These are phyloP conservation scores for Cercopithecus mitis DNA, from an alignment of 2,797 vertebrate genomes.

Conservation along the genomic window DNA sequence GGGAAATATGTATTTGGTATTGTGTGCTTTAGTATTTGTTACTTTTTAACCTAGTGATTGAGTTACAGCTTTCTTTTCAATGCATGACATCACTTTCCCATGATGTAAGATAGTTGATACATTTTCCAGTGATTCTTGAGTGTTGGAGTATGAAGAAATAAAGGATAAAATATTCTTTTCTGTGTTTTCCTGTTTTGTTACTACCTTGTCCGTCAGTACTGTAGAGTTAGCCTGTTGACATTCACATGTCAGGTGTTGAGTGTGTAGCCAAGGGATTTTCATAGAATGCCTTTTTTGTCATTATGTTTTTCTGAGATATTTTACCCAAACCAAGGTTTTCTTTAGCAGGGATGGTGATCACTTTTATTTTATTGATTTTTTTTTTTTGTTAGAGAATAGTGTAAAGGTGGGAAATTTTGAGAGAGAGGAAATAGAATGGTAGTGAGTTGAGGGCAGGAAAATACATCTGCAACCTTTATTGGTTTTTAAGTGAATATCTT, in stretches of 20 bases:
- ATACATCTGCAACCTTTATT: background rate
- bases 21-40: background rate
- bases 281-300: background rate
- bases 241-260: background rate
- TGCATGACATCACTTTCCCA: background rate
- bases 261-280: background rate
- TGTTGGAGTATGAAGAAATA: background rate
- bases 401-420: background rate
- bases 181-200: background rate
- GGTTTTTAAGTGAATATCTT: constrained; percentile 34
- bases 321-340: background rate
- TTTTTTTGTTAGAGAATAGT: background rate
- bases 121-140: background rate
- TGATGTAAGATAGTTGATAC: constrained; percentile 3
- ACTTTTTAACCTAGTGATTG: constrained; percentile 36
- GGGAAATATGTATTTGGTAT: background rate
- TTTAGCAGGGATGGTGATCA: background rate
- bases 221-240: background rate
- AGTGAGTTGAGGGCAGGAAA: constrained; percentile 14
- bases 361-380: background rate
- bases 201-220: background rate
- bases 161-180: background rate
- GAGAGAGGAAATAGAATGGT: background rate
- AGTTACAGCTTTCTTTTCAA: constrained; percentile 21
- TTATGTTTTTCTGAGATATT: constrained; percentile 3